Conservation (phyloP, 2,797 vertebrate genomes). For the Coilia nasus region DNA sequence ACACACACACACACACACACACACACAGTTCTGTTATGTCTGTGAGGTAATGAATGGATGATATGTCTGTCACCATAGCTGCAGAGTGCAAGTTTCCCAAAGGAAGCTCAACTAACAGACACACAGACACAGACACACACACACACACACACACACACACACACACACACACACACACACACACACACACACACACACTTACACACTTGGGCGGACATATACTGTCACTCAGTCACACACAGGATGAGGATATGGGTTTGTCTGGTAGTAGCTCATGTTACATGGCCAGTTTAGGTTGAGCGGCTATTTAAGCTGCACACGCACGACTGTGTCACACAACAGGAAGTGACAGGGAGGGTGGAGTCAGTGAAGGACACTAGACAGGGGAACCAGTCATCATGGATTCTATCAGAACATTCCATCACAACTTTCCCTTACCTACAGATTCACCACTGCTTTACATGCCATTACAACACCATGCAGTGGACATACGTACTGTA, state of each 20-base stretch:
- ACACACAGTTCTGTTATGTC: neutral
- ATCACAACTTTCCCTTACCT: neutral
- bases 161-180: neutral
- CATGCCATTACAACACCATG: no score
- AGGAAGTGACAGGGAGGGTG: neutral
- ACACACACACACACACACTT: neutral
- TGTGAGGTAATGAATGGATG: slow-evolving; percentile 12
- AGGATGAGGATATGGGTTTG: neutral
- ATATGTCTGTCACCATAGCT: slow-evolving; percentile 1
- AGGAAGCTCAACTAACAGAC: neutral
- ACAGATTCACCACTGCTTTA: neutral
- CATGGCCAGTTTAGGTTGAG: neutral
- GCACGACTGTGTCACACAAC: neutral
- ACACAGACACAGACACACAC: slow-evolving; percentile 4
- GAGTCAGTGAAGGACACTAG: neutral
- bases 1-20: slow-evolving; percentile 20
- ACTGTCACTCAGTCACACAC: neutral
- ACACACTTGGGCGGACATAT: neutral
- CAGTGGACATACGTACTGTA: no score
- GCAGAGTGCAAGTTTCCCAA: neutral
- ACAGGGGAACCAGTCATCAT: neutral
- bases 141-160: neutral
- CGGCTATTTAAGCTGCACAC: neutral
- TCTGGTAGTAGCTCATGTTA: slow-evolving; percentile 3
- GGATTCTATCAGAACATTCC: no score